Percentiles rank a stretch among this genome's conserved stretches.
Conservation (phyloP, 2,888 invertebrate species). For the Ophion ventricosus region DNA sequence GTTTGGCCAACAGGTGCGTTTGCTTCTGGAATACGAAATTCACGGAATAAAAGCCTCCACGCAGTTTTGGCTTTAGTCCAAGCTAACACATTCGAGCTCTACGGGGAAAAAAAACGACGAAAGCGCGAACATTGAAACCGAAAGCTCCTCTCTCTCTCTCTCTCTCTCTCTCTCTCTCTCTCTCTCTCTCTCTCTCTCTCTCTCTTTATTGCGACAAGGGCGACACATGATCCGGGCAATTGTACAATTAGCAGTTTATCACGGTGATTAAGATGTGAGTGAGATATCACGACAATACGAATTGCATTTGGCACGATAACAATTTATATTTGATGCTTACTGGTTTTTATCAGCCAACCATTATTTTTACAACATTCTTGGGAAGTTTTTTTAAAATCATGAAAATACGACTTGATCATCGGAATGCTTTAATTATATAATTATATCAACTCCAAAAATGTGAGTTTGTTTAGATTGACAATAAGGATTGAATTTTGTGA, state of each 20-base stretch:
- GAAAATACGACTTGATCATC: not conserved
- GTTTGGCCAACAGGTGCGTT: slow-evolving; percentile 66
- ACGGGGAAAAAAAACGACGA: slow-evolving; percentile 37
- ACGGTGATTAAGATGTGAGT: slow-evolving; percentile 44
- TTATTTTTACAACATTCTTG: not conserved
- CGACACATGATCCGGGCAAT: slow-evolving; percentile 16
- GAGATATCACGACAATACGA: slow-evolving; percentile 12
- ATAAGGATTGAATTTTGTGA: no score
- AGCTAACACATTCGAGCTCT: slow-evolving; percentile 39
- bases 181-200: slow-evolving; percentile 5
- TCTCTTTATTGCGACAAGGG: slow-evolving; percentile 1
- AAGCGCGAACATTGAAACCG: slow-evolving; percentile 37
- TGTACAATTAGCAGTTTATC: slow-evolving; percentile 59
- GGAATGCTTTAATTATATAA: not conserved
- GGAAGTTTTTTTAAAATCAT: not conserved
- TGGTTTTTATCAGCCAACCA: not conserved
- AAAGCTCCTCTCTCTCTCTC: slow-evolving; percentile 32
- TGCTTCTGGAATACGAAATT: slow-evolving; percentile 53
- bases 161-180: slow-evolving; percentile 6
- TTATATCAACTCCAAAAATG: no score
- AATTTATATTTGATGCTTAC: not conserved
- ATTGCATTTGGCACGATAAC: not conserved
- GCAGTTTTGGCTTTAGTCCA: slow-evolving; percentile 59
- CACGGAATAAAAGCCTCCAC: slow-evolving; percentile 50
- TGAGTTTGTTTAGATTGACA: no score